Base-by-base conservation (phyloP, 2,797 vertebrate species). In the Taenioides sp. region DNA sequence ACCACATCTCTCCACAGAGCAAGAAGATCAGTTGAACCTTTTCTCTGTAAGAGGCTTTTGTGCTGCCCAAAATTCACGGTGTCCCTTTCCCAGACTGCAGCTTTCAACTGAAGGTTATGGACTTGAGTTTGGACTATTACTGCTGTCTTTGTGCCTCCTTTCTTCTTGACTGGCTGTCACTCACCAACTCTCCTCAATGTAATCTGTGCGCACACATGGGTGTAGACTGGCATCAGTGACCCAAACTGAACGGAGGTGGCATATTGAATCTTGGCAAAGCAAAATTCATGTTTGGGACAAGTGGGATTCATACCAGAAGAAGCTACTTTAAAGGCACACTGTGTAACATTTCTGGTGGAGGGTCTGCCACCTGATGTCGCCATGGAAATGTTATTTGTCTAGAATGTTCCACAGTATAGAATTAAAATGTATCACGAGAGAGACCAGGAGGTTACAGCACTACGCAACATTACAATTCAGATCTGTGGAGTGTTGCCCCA, bases 161-260 rank as follows among this genome's bases (percentile, higher is more conserved):
- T 61, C 65, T 25, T 60, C 68, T 57, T 52, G 76, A 73, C 59
- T 31, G 40, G 70, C 79, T 71, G 83, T 76, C 79, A 70, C 49
- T 87, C 78, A 74, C 70, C 67, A 79, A 76, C 67, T 62, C 31
- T 34, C 18, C 16, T 34, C 62, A 63, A 63, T 43, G 18, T 79
- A 78, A 82, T 85, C 84, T 75, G 65, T 77, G 61, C 10, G 59
- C 68, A 40, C 77, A 72, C 71, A 73, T 40, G 69, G 77, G 49
- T 75, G 61, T 43, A 16, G 67, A 70, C 69, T 77, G 0, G 22
- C 67, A 31, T 64, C 54, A 58, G 57, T 76, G 70, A 71, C 65
- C 52, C 6, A 0, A 70, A 62, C 22, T 23, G 57, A 5, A 20
- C 18, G 18, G 4, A n/a, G 49, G 63, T 11, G 31, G 71, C 31